Evolutionary conservation across 1,140 invertebrate genomes (phyloP), one percentile per base, ranked within the genome.

Genomic region (Colletes gigas): DNA sequence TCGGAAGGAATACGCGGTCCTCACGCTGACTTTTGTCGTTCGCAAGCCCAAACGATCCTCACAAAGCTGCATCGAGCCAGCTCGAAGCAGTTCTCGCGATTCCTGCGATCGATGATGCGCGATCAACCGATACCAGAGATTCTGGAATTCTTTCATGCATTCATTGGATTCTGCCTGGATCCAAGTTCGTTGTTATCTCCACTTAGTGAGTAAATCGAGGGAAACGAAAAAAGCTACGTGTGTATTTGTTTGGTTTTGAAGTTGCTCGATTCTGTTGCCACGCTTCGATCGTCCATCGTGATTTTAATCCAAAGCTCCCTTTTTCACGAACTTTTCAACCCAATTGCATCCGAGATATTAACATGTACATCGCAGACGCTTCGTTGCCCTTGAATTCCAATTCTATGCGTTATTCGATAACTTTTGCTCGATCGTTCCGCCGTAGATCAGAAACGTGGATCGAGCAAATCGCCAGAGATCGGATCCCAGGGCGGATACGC

Each of bases 161-260:
- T 99, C 88, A 95, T 99, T 57, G 98, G 98, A 19, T 99, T 98
- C 92, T 99, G 99, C 93, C 95, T 97, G 66, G 98, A 99, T 92
- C 97, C 97, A 44, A 95, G 95, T 81, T 95, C 96, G 5, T 94
- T 98, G 81, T 92, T 98, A 4, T 98, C 97, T 19, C 97, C 97
- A 30, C 93, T 97, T 90, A 97, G 97, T 98, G 94, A 96, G 97
- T 95, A 84, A 82, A 85, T 81, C 66, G 60, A 83, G 77, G 44
- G 59, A 78, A 63, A 78, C 39, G 69, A 60, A 41, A 47, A 73
- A n/a, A 47, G 41, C 74, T 57, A 14, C 50, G 68, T n/a, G 17
- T 47, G 15, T 54, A 71, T 54, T 74, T 54, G 21, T 71, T 30
- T 15, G 77, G 60, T 65, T 30, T 78, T 1, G 10, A n/a, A 72